phyloP scores from a whole-genome alignment of 2,888 invertebrate genomes.

The Hirtodrosophila cameraria region DNA sequence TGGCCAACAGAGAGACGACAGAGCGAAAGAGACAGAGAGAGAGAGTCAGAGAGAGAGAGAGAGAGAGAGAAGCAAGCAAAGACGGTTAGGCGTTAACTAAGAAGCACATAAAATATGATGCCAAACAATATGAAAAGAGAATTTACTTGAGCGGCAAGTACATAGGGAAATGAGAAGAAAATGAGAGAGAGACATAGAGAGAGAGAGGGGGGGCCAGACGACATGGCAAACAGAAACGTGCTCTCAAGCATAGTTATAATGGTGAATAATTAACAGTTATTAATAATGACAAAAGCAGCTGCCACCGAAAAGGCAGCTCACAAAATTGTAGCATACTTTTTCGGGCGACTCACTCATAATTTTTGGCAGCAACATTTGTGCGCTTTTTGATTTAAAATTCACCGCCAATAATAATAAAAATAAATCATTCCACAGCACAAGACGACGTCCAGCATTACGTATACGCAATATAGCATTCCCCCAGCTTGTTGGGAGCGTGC shows the following conservation, averaged over 20 bases:
- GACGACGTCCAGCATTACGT: slow-evolving; percentile 36
- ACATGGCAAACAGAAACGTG: slow-evolving; percentile 59
- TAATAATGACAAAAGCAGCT: slow-evolving; percentile 83
- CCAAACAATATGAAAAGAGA: slow-evolving; percentile 70
- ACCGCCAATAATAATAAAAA: slow-evolving; percentile 82
- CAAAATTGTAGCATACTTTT: slow-evolving; percentile 49
- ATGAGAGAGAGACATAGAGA: background rate
- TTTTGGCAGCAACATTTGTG: slow-evolving; percentile 44
- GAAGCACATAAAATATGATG: slow-evolving; percentile 71
- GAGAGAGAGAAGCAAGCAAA: slow-evolving; percentile 3
- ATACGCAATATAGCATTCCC: slow-evolving; percentile 50
- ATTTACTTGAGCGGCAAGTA: slow-evolving; percentile 59
- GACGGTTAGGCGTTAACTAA: slow-evolving; percentile 63
- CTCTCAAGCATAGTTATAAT: slow-evolving; percentile 60
- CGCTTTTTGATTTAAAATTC: slow-evolving; percentile 80
- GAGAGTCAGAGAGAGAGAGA: background rate
- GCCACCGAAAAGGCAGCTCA: slow-evolving; percentile 53
- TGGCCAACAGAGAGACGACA: slow-evolving; percentile 43
- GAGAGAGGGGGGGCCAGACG: slow-evolving; percentile 10
- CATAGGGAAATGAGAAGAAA: slow-evolving; percentile 19
- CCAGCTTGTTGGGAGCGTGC: slow-evolving; percentile 50
- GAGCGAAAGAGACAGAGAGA: slow-evolving; percentile 1
- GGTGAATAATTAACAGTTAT: slow-evolving; percentile 83
- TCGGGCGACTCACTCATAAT: slow-evolving; percentile 13
- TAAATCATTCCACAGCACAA: slow-evolving; percentile 71